phyloP scores from a whole-genome alignment of 2,113 vertebrate genomes.

The Cygnus atratus region DNA sequence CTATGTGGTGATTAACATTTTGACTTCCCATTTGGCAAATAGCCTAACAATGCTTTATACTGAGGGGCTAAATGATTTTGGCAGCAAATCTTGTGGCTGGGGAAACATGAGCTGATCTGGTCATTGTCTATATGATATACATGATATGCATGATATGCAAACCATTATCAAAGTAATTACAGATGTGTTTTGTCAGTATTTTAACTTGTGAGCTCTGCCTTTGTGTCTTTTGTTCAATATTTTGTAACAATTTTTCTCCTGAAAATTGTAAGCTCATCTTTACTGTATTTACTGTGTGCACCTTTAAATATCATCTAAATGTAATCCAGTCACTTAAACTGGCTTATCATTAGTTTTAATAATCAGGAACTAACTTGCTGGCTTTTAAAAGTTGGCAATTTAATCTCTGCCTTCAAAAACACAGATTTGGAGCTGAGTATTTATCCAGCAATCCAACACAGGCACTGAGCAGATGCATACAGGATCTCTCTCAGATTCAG shows the following conservation, averaged over 20 bases:
- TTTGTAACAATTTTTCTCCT: background rate
- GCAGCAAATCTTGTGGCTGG: background rate
- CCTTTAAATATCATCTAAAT: background rate
- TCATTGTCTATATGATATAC: background rate
- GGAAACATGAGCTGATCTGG: background rate
- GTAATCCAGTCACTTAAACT: background rate
- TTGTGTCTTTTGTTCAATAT: background rate
- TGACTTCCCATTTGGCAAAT: background rate
- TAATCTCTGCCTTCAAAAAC: background rate
- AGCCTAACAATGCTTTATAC: background rate
- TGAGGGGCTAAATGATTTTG: background rate
- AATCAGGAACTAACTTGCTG: background rate
- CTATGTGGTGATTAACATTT: background rate
- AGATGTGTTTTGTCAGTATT: background rate
- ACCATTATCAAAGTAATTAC: background rate
- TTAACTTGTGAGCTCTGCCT: background rate
- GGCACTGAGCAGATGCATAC: background rate
- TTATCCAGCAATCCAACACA: background rate
- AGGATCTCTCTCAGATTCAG: rapidly evolving
- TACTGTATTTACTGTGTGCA: background rate
- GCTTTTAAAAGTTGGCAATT: background rate
- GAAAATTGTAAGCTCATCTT: background rate
- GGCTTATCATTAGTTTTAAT: background rate
- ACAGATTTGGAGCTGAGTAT: background rate
- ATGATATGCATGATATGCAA: background rate